Conservation (phyloP, 2,888 invertebrate genomes). For the Eretmocerus hayati region DNA sequence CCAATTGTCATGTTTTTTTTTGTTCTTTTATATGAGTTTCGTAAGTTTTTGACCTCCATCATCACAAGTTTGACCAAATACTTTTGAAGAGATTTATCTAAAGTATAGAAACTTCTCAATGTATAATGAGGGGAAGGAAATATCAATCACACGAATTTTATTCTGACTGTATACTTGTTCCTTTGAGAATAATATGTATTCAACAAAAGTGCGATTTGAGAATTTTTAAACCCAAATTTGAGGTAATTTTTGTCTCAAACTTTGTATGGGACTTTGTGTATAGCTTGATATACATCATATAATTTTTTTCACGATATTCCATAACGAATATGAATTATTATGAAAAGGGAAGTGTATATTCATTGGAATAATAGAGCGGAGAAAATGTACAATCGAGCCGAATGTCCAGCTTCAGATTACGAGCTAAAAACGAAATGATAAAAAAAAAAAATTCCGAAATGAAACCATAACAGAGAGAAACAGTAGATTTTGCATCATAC, state of each 20-base stretch:
- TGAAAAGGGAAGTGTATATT: conserved; percentile 9
- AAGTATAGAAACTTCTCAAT: too few species aligned
- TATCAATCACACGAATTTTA: conserved; percentile 10
- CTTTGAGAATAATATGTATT: conserved; percentile 4
- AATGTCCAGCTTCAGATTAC: conserved; percentile 21
- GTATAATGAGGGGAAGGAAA: too few species aligned
- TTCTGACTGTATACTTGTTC: conserved; percentile 17
- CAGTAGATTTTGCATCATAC: too few species aligned
- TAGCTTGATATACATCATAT: conserved; percentile 10
- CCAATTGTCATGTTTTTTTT: too few species aligned
- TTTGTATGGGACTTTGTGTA: conserved; percentile 13
- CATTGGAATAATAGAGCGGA: not conserved
- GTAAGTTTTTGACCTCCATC: too few species aligned
- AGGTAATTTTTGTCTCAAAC: conserved; percentile 14
- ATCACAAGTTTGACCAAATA: too few species aligned
- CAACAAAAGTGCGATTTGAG: conserved; percentile 16
- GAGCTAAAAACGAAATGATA: conserved; percentile 1
- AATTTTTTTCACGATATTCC: conserved; percentile 21
- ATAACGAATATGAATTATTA: too few species aligned
- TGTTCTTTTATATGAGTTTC: too few species aligned
- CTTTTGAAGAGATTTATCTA: too few species aligned
- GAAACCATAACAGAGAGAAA: not conserved
- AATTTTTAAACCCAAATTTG: conserved; percentile 10
- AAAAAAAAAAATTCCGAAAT: not conserved
- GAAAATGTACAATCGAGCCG: conserved; percentile 20